These are phyloP conservation scores for Bombus ignitus DNA, from an alignment of 1,140 invertebrate species.

Conservation along the genomic window DNA sequence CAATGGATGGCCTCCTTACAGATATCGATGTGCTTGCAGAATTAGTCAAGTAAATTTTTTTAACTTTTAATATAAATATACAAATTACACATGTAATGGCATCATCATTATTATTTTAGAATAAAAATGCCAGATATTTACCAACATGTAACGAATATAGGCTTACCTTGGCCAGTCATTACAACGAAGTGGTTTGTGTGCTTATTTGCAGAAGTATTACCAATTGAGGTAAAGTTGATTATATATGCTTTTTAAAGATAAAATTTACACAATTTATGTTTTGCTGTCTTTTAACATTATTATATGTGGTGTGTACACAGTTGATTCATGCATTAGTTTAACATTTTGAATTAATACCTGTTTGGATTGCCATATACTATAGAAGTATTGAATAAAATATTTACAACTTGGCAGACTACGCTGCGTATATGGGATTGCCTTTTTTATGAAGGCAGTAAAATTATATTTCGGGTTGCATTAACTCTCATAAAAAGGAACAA, in stretches of 20 bases:
- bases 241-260: constrained; percentile 14
- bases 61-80: neutral
- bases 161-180: constrained; percentile 93
- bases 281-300: constrained; percentile 22
- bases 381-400: constrained; percentile 48
- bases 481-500: constrained; percentile 91
- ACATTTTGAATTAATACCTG: constrained; percentile 43
- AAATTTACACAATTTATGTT: constrained; percentile 3
- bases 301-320: constrained; percentile 27
- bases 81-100: neutral
- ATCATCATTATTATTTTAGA: constrained; percentile 79
- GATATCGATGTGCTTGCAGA: constrained; percentile 95
- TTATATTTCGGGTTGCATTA: constrained; percentile 93
- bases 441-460: constrained; percentile 96
- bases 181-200: constrained; percentile 98
- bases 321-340: constrained; percentile 36
- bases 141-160: constrained; percentile 89
- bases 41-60: constrained; percentile 85
- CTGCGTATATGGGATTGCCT: constrained; percentile 97
- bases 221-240: constrained; percentile 87
- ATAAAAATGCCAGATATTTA: constrained; percentile 91
- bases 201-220: constrained; percentile 94
- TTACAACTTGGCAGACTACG: constrained; percentile 87
- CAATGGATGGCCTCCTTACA: constrained; percentile 93
- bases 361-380: constrained; percentile 51